Evolutionary conservation across 2,888 invertebrate species (phyloP).

Genomic region (Erynnis tages): DNA sequence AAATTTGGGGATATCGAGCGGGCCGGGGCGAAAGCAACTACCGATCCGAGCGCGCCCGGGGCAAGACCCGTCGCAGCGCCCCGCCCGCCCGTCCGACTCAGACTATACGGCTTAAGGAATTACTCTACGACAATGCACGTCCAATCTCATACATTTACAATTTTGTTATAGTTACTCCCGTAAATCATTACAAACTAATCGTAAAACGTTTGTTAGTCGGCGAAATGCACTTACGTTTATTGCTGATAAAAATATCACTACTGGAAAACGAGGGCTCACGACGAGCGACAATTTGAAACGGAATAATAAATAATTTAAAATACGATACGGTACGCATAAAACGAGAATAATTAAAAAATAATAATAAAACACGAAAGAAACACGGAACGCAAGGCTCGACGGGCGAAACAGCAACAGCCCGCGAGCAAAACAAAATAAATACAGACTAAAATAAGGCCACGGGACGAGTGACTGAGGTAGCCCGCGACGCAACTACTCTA

Average conservation of each 20-base stretch:
- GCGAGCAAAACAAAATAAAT: slow-evolving; percentile 78
- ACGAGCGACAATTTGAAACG: slow-evolving; percentile 71
- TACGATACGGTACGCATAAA: slow-evolving; percentile 64
- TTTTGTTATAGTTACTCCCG: slow-evolving; percentile 54
- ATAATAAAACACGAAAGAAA: slow-evolving; percentile 68
- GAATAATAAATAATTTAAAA: slow-evolving; percentile 73
- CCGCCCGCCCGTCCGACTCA: slow-evolving; percentile 48
- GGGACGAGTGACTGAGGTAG: slow-evolving; percentile 79
- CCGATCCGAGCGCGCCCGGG: slow-evolving; percentile 44
- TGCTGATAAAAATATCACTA: slow-evolving; percentile 82
- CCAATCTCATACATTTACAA: slow-evolving; percentile 76
- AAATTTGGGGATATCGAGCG: slow-evolving; percentile 83
- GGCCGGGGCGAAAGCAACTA: slow-evolving; percentile 60
- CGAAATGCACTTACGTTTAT: slow-evolving; percentile 79
- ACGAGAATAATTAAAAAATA: slow-evolving; percentile 63
- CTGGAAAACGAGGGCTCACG: slow-evolving; percentile 76
- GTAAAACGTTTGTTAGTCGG: slow-evolving; percentile 61
- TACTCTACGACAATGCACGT: slow-evolving; percentile 80
- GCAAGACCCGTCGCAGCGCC: slow-evolving; percentile 55
- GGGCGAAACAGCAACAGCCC: slow-evolving; percentile 78
- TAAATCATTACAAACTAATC: slow-evolving; percentile 76
- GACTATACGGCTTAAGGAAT: slow-evolving; percentile 79
- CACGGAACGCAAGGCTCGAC: slow-evolving; percentile 71
- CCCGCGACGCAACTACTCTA: slow-evolving; percentile 71
- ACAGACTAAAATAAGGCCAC: slow-evolving; percentile 69